Percentiles rank a stretch among this genome's conserved stretches.
Evolutionary conservation across 2,888 invertebrate genomes (phyloP).

Genomic region (Sycophila texana): DNA sequence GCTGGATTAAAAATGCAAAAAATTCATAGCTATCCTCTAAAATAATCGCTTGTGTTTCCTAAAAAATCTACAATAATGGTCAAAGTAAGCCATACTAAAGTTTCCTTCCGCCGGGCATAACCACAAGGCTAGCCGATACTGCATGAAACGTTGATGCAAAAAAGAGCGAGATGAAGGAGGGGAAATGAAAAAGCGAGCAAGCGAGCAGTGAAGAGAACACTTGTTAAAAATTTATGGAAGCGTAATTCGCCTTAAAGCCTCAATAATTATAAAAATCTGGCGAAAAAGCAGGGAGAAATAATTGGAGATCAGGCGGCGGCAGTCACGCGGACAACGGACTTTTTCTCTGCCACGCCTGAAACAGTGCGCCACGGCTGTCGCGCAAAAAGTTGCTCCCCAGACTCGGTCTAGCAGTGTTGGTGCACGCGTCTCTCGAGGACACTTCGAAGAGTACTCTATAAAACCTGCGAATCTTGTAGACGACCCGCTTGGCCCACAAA

Average conservation of each 20-base stretch:
- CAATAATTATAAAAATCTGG: constrained; percentile 39
- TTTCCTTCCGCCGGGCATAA: not conserved
- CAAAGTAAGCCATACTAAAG: not conserved
- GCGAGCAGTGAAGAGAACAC: not conserved
- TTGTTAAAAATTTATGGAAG: constrained; percentile 28
- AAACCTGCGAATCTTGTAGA: not conserved
- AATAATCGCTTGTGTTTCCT: too few relatives aligned
- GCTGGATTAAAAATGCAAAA: too few relatives aligned
- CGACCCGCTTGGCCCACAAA: too few relatives aligned
- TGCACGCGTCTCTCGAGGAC: not conserved
- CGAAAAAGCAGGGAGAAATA: constrained; percentile 14
- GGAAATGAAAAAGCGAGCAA: constrained; percentile 1
- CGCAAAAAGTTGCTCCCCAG: constrained; percentile 31
- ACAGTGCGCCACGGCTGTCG: constrained; percentile 14
- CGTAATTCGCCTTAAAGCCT: constrained; percentile 45
- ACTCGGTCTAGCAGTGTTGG: not conserved
- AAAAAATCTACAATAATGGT: too few relatives aligned
- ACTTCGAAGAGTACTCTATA: constrained; percentile 16
- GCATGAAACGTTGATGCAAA: not conserved
- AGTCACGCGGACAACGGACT: not conserved
- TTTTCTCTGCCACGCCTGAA: constrained; percentile 42
- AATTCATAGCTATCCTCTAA: too few relatives aligned
- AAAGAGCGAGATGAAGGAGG: not conserved
- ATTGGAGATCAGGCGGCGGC: constrained; percentile 30
- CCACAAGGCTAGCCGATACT: not conserved